Conservation (phyloP, 2,113 vertebrate genomes). For the Sapajus apella region DNA sequence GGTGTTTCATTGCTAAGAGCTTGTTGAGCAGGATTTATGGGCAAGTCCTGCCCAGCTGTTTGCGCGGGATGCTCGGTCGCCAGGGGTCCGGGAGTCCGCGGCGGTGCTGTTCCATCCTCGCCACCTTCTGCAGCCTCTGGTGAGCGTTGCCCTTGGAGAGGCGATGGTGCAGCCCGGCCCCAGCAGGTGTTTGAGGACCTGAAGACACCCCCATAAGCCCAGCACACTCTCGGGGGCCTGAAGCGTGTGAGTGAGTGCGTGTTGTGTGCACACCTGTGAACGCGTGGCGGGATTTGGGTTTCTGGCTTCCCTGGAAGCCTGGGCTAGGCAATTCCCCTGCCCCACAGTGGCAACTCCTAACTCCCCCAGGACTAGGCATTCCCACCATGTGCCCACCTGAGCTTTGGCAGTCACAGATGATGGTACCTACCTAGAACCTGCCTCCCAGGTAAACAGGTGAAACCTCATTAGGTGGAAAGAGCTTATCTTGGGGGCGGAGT, state of each 20-base stretch:
- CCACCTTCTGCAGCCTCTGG: neutral
- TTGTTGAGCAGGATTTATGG: constrained; percentile 67
- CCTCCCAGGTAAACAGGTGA: neutral
- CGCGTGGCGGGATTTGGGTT: neutral
- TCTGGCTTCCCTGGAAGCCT: neutral
- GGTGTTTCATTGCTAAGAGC: constrained; percentile 61
- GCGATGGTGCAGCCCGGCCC: rapidly evolving
- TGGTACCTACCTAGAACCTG: neutral
- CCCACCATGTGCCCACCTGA: no score
- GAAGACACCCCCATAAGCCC: neutral
- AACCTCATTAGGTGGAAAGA: neutral
- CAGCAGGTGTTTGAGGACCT: neutral
- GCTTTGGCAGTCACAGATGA: neutral
- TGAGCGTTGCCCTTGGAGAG: rapidly evolving
- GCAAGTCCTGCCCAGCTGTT: neutral
- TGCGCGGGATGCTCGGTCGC: neutral
- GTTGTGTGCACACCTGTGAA: neutral
- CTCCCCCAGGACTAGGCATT: rapidly evolving
- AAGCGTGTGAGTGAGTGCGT: rapidly evolving
- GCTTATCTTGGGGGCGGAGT: neutral
- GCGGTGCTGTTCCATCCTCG: rapidly evolving
- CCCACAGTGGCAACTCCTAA: rapidly evolving
- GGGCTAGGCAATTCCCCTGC: rapidly evolving
- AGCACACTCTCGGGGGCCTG: rapidly evolving
- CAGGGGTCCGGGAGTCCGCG: neutral